These are phyloP conservation scores for Amniataba percoides DNA, from an alignment of 2,797 vertebrate species.

Conservation along the genomic window DNA sequence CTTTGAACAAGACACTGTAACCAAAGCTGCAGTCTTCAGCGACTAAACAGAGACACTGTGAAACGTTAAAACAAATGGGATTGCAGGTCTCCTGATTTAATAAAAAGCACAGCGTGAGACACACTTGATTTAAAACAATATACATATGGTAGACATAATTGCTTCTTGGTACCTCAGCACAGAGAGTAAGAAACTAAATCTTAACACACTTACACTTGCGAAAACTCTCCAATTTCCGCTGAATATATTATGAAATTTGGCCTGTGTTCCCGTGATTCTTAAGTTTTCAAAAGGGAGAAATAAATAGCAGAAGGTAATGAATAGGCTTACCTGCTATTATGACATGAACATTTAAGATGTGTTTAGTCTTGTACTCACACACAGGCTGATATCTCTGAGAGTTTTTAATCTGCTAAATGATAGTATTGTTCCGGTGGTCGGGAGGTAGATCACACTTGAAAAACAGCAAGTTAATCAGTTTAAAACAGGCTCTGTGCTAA, in stretches of 20 bases:
- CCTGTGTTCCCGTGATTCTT: conserved; percentile 53
- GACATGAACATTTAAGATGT: conserved; percentile 60
- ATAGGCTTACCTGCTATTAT: conserved; percentile 62
- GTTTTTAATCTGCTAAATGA: conserved; percentile 62
- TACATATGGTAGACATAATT: conserved; percentile 76
- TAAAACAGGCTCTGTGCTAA: conserved; percentile 55
- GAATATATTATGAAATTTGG: conserved; percentile 62
- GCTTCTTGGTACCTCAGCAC: conserved; percentile 56
- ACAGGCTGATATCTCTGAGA: conserved; percentile 55
- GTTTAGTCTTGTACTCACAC: conserved; percentile 53
- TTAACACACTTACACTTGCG: conserved; percentile 48
- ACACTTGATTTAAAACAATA: conserved; percentile 80
- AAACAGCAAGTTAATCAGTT: conserved; percentile 68
- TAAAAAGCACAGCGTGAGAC: conserved; percentile 75
- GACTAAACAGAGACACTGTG: conserved; percentile 75
- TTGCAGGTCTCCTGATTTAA: conserved; percentile 76
- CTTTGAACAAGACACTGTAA: conserved; percentile 70
- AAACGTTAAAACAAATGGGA: conserved; percentile 80
- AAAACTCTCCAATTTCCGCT: conserved; percentile 54
- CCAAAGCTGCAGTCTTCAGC: conserved; percentile 57
- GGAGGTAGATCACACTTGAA: conserved; percentile 46
- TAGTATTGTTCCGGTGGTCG: conserved; percentile 41
- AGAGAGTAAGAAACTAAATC: conserved; percentile 68
- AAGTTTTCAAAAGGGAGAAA: conserved; percentile 14
- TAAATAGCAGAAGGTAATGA: conserved; percentile 52